Percentiles rank a stretch among this genome's conserved stretches.
Conservation (phyloP, 2,888 invertebrate genomes). For the Drosophila monieri region DNA sequence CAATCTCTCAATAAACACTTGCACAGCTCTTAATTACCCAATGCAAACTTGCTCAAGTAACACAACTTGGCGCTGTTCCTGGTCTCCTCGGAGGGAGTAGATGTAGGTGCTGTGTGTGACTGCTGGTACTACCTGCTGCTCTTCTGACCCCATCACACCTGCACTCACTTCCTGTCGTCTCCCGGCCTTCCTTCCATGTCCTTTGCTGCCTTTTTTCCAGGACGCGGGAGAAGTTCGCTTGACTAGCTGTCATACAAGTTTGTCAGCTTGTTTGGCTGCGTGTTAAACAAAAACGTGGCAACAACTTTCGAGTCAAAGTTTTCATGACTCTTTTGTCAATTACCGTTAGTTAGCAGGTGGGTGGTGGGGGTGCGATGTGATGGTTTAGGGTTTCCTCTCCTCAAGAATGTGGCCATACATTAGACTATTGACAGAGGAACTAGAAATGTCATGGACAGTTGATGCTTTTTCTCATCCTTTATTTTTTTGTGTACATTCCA, state of each 20-base stretch:
- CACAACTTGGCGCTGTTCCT: slow-evolving; percentile 34
- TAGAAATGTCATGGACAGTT: slow-evolving; percentile 54
- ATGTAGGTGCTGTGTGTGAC: slow-evolving; percentile 11
- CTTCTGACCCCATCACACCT: slow-evolving; percentile 33
- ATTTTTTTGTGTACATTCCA: not conserved
- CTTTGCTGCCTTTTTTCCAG: slow-evolving; percentile 7
- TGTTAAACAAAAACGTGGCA: slow-evolving; percentile 76
- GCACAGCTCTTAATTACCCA: slow-evolving; percentile 78
- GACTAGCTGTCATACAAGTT: slow-evolving; percentile 72
- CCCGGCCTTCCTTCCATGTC: not conserved
- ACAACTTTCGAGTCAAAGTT: slow-evolving; percentile 75
- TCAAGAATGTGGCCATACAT: slow-evolving; percentile 11
- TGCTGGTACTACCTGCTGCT: slow-evolving; percentile 21
- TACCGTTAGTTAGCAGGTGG: slow-evolving; percentile 65
- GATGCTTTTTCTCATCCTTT: slow-evolving; percentile 10
- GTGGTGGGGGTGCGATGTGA: not conserved
- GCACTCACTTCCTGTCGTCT: slow-evolving; percentile 30
- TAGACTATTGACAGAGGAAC: slow-evolving; percentile 71
- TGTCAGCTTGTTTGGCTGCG: slow-evolving; percentile 75
- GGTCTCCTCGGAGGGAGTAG: slow-evolving; percentile 11
- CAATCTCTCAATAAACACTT: slow-evolving; percentile 74
- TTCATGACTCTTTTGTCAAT: slow-evolving; percentile 77
- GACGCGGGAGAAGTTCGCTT: slow-evolving; percentile 37
- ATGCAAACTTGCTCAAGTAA: slow-evolving; percentile 71
- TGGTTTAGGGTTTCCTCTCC: not conserved